A percentile compares a stretch with the other conserved stretches of the same genome.
phyloP scores from a whole-genome alignment of 2,113 vertebrate genomes.

The Pterocles orientalis region DNA sequence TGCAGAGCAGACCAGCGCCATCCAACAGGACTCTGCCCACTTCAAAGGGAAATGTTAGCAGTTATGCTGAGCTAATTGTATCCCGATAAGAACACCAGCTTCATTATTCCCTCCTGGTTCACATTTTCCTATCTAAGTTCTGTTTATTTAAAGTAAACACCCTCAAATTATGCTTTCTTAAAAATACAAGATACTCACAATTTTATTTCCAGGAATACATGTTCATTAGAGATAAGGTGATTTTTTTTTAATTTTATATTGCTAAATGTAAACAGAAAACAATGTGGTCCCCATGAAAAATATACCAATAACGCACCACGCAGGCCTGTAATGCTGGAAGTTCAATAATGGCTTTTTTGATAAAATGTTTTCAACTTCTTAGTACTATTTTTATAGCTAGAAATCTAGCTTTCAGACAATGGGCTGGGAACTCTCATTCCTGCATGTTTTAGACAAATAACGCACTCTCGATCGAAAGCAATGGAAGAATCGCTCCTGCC shows the following conservation, averaged over 20 bases:
- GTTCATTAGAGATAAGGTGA: conserved; percentile 55
- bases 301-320: neutral
- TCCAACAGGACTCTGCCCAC: neutral
- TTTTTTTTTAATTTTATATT: neutral
- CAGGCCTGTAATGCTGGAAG: neutral
- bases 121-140: neutral
- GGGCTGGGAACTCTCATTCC: conserved; percentile 20
- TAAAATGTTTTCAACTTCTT: conserved; percentile 35
- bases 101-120: neutral
- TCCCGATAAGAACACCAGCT: neutral
- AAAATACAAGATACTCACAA: neutral
- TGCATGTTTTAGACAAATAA: conserved; percentile 70
- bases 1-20: neutral
- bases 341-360: conserved; percentile 52
- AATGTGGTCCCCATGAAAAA: conserved; percentile 24
- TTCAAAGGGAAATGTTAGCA: neutral
- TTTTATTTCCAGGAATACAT: conserved; percentile 27
- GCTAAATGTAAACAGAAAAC: conserved; percentile 32
- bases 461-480: neutral
- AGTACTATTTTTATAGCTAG: neutral
- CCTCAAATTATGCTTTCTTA: neutral
- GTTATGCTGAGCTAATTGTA: neutral
- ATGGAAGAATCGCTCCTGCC: neutral
- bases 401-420: conserved; percentile 49
- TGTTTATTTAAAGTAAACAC: conserved; percentile 37